Evolutionary conservation across 2,797 vertebrate species (phyloP), one percentile per base, ranked within the genome.

Genomic region (Hephaestus fuliginosus): DNA sequence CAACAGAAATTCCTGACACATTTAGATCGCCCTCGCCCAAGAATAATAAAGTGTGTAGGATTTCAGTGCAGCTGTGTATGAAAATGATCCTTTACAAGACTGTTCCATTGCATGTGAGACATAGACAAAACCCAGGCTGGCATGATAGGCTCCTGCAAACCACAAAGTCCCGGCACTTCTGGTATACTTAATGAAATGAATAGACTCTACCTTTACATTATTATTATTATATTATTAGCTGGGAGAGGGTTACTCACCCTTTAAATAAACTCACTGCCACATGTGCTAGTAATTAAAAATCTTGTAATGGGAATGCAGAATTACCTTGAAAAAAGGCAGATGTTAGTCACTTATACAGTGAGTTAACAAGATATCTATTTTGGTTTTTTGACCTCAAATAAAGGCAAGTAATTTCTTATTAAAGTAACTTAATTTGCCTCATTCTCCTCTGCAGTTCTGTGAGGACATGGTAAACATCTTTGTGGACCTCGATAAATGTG

Each of bases 21-120:
- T 91, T 89, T 83, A 77, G 80, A 83, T 84, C 65, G 28, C 77
- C 56, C 70, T 80, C 58, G 3, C 83, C 89, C 86, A 93, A 94
- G 87, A 93, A 94, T 93, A 95, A 94, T 84, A 95, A 86, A 90
- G 86, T 83, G 76, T 88, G 90, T 85, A 80, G 88, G 88, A 88
- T 92, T 91, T 90, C 82, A 82, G 85, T 52, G 74, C 81, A 84
- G 90, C 90, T 80, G 85, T 60, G 90, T 63, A 70, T 84, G 86
- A 83, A 89, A 91, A 85, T 51, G 57, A 89, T 88, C 87, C 84
- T 86, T 90, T 80, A 71, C 73, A 83, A 74, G 81, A 86, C 80
- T 87, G 51, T 90, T 89, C 88, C 91, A 89, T 86, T 88, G 80
- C 86, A 84, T 87, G 68, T 71, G 77, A 84, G 79, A 78, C 61